Evolutionary conservation across 2,888 invertebrate species (phyloP), one percentile per base, ranked within the genome.

Genomic region (Anoplius nigerrimus): DNA sequence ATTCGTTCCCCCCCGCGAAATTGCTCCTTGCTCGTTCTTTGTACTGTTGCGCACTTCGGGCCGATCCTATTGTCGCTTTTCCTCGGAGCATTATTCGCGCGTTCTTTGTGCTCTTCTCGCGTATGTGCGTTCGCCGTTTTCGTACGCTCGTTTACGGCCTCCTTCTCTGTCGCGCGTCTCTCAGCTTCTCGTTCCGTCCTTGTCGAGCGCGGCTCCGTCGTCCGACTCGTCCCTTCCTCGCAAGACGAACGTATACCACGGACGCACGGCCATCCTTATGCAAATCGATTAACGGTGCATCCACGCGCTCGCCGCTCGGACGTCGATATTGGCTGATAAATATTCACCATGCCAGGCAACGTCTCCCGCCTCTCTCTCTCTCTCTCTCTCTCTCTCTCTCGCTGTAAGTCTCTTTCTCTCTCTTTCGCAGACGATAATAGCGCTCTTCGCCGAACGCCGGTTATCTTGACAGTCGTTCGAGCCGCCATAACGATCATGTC

Each of bases 261-360:
- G 11, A 34, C 59, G 67, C 58, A 34, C 43, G 59, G 20, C 54
- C 72, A 53, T 66, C 76, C 52, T 72, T 78, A 78, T 75, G 79
- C 73, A 80, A 79, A 80, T 79, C 70, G 80, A 79, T 80, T 79
- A 79, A 80, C 78, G 80, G 78, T 75, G 63, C 71, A 71, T 79
- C 66, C 72, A 68, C 75, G 65, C 63, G 60, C 52, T 43, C 27
- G 22, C 61, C 56, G 13, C 18, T 48, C n/a, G 48, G 57, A 27
- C 51, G 42, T 42, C 61, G 59, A 71, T 72, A 74, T 62, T 51
- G 57, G 16, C 52, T 61, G 60, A 74, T 72, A 67, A 72, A 64
- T 69, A 69, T 74, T 70, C 74, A 64, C 56, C 56, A 20, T 59
- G 22, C 45, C 34, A 11, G 11, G 34, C 34, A 34, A 34, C 34